Conservation (phyloP, 1,140 invertebrate species). For the Forficula auricularia region DNA sequence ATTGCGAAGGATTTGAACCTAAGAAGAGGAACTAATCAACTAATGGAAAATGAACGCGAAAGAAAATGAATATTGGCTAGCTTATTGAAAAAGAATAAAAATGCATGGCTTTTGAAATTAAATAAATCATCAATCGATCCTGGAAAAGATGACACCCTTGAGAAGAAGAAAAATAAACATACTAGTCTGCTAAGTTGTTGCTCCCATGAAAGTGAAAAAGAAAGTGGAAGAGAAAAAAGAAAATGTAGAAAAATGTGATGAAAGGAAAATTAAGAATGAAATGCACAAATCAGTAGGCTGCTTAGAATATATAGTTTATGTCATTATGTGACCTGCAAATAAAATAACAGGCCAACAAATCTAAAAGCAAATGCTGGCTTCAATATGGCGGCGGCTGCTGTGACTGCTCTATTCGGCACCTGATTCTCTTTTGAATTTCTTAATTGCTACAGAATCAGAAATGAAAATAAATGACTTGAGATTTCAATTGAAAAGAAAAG, state of each 20-base stretch:
- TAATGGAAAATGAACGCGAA: background rate
- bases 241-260: too few species aligned
- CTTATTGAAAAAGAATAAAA: too few species aligned
- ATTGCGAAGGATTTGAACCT: slow-evolving; percentile 4
- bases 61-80: slow-evolving; percentile 1
- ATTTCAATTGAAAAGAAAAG: too few species aligned
- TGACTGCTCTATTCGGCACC: too few species aligned
- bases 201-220: slow-evolving; percentile 19
- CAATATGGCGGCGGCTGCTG: too few species aligned
- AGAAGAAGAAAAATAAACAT: slow-evolving; percentile 4
- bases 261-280: too few species aligned
- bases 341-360: background rate
- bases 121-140: too few species aligned
- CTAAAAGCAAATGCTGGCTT: background rate
- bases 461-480: too few species aligned
- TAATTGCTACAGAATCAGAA: too few species aligned
- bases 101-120: too few species aligned
- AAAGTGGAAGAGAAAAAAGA: slow-evolving; percentile 5
- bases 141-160: background rate
- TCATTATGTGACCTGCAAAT: background rate
- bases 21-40: slow-evolving; percentile 1
- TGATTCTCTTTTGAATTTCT: too few species aligned
- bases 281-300: too few species aligned
- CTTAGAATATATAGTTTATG: background rate
- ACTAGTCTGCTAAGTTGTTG: slow-evolving; percentile 23